Conservation (phyloP, 2,888 invertebrate genomes). For the Polia nebulosa region DNA sequence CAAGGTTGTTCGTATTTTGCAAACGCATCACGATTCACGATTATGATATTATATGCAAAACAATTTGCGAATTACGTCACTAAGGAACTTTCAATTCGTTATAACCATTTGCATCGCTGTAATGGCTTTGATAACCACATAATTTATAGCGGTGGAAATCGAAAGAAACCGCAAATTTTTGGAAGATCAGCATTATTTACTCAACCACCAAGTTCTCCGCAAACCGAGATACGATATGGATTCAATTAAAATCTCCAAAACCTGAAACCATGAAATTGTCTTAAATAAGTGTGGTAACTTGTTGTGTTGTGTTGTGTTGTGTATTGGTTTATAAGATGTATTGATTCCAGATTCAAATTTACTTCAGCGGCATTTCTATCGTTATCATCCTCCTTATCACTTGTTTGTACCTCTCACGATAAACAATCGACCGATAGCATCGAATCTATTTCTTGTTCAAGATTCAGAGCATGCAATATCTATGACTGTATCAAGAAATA, state of each 20-base stretch:
- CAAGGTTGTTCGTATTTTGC: conserved; percentile 50
- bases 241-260: background rate
- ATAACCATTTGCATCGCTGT: conserved; percentile 26
- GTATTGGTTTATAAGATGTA: background rate
- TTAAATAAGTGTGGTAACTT: background rate
- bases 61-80: conserved; percentile 46
- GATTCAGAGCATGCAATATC: conserved; percentile 42
- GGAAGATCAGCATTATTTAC: conserved; percentile 7
- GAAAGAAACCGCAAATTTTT: conserved; percentile 39
- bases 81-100: conserved; percentile 50
- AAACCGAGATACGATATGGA: conserved; percentile 12
- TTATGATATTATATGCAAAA: conserved; percentile 34
- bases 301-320: too few species aligned
- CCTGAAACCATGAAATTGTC: background rate
- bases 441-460: conserved; percentile 21
- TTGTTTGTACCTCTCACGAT: conserved; percentile 53
- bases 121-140: conserved; percentile 35
- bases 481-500: conserved; percentile 61
- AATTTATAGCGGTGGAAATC: conserved; percentile 34
- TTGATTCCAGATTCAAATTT: conserved; percentile 30
- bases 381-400: conserved; percentile 38
- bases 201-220: conserved; percentile 3
- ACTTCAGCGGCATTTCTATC: background rate
- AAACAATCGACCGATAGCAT: conserved; percentile 34
- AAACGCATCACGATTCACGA: conserved; percentile 52